Conservation (phyloP, 2,797 vertebrate genomes). For the Chelon labrosus region DNA sequence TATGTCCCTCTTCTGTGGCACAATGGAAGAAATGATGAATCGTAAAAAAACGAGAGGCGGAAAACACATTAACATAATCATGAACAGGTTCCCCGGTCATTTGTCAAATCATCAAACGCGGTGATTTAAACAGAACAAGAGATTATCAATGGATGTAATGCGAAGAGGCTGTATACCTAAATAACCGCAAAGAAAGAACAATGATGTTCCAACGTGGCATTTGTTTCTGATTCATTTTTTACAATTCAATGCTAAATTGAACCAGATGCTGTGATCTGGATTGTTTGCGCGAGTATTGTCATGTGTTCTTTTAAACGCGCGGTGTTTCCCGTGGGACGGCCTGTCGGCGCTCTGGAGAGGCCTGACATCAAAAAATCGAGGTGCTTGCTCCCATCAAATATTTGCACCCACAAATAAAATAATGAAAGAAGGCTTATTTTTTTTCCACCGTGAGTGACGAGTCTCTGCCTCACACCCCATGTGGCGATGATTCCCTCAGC, state of each 20-base stretch:
- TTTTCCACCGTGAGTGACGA: conserved; percentile 56
- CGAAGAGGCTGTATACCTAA: background rate
- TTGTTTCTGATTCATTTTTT: conserved; percentile 59
- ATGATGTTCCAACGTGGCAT: conserved; percentile 22
- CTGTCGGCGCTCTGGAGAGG: conserved; percentile 10
- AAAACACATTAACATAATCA: conserved; percentile 29
- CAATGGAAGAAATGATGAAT: conserved; percentile 20
- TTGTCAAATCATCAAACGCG: conserved; percentile 22
- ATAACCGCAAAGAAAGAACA: background rate
- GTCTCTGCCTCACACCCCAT: conserved; percentile 69
- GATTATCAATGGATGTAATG: conserved; percentile 1
- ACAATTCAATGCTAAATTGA: conserved; percentile 42
- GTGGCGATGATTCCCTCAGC: conserved; percentile 69
- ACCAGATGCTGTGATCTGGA: conserved; percentile 46
- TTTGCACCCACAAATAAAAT: conserved; percentile 34
- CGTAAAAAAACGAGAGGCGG: conserved; percentile 9
- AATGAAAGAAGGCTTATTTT: conserved; percentile 54
- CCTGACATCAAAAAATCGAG: conserved; percentile 49
- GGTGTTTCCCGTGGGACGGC: conserved; percentile 30
- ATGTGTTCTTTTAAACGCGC: conserved; percentile 33
- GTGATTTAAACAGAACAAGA: conserved; percentile 32
- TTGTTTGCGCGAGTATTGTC: conserved; percentile 40
- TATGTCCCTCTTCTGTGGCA: conserved; percentile 28
- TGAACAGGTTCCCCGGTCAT: conserved; percentile 16
- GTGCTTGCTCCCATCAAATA: conserved; percentile 14